Percentiles rank a stretch among this genome's conserved stretches.
Conservation (phyloP, 2,888 invertebrate genomes). For the Ormyrus rosae region DNA sequence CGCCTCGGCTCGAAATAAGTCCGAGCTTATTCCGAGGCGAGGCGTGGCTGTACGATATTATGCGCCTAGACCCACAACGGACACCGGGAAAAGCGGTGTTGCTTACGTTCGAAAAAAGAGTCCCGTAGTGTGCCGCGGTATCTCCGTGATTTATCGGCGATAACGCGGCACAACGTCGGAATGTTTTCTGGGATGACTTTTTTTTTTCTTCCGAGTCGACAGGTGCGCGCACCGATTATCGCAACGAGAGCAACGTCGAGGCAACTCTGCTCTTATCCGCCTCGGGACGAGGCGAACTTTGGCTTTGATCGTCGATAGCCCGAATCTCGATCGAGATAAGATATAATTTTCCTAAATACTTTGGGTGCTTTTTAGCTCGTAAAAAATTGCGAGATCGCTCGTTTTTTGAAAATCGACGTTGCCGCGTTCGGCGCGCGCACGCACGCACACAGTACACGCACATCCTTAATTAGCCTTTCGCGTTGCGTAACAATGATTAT, state of each 20-base stretch:
- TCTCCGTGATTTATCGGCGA: neutral
- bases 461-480: conserved; percentile 11
- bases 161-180: conserved; percentile 23
- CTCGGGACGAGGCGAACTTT: no score
- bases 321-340: no score
- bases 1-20: neutral
- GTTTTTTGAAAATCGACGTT: no score
- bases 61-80: neutral
- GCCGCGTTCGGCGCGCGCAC: neutral
- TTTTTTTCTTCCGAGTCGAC: neutral
- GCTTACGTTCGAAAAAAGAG: neutral
- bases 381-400: no score
- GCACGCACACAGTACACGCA: conserved; percentile 1
- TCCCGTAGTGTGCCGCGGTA: neutral
- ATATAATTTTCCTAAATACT: no score
- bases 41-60: neutral
- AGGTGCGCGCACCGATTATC: neutral
- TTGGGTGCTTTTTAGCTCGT: no score
- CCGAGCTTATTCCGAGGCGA: neutral
- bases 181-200: neutral
- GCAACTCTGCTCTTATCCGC: no score
- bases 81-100: neutral
- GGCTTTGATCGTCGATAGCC: no score
- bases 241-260: no score
- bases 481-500: conserved; percentile 7